Base-by-base conservation (phyloP, 2,888 invertebrate genomes). In the Chromoteleia sp. region DNA sequence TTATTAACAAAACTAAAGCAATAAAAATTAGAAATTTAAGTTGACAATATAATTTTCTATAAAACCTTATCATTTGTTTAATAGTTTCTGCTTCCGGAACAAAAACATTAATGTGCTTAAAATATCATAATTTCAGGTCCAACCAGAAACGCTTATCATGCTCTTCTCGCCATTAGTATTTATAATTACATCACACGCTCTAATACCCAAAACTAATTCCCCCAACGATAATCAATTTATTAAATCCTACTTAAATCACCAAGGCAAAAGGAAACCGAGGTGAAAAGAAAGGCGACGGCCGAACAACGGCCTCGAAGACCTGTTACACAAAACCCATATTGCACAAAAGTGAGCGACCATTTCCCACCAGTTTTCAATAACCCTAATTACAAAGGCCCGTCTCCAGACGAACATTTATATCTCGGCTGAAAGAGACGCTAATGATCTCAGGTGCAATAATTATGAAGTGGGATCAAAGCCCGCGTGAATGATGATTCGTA, bases 391-490 rank as follows among this genome's bases (percentile, higher is more conserved):
- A 71, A 71, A 78, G 39, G 17, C 30, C 54, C 36, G 67, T n/a
- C n/a, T 74, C 19, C 50, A 48, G 41, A 0, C 36, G 56, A 70
- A 70, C 70, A 41, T 77, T 77, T 77, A 63, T 63, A 63, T 77
- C 63, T 30, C n/a, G 70, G 3, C 33, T 77, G 70, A 77, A 77
- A 70, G 70, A 70, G 48, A 77, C 77, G 77, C 77, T 77, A 77
- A 77, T 77, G 77, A 77, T 77, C 77, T 77, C 77, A 77, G 77
- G 78, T 78, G 78, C 71, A 71, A 78, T 71, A 78, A 78, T 78
- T 71, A 78, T 78, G 78, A 78, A 78, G 70, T 78, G 29, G 50
- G 65, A 71, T 63, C 65, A 71, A 65, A 65, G 63, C 52, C 59
- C 54, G 19, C 33, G 30, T 78, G 78, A 78, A 78, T 78, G 71